Base-by-base conservation (phyloP, 2,888 invertebrate species). In the Oscheius sp. region DNA sequence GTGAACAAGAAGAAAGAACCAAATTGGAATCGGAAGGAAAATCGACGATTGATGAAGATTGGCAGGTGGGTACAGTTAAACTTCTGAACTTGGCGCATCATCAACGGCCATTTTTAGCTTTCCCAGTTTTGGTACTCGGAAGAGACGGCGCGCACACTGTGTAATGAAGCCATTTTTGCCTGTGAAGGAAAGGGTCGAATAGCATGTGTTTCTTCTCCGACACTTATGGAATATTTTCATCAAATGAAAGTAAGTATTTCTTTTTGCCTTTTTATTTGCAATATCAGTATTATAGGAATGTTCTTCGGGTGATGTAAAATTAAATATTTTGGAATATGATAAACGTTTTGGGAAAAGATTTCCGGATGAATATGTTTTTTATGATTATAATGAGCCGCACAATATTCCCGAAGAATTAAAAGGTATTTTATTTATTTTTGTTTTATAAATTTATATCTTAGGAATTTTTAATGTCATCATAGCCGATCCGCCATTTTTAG, bases 81-180 rank as follows among this genome's bases (percentile, higher is more conserved):
- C 43, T 18, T 72, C 16, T 27, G 43, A 46, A 58, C 41, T 21
- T 64, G 35, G 9, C 35, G 35, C 35, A 56, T 46, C 56, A 43
- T 53, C 35, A 73, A 23, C 6, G 55, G 83, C 69, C 76, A 89
- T 41, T 84, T 82, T 96, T 95, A 97, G 94, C 90, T 97, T 52
- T 96, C 96, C 88, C 97, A 97, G 90, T 97, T 98, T 91, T 98
- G 97, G 97, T 98, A 98, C 88, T 93, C 93, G 86, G 93, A 94
- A 52, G 89, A 91, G 2, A 97, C 97, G 0, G 93, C 94, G 53
- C 56, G 71, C 46, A 75, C 70, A 16, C 41, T 81, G 23, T 78
- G 78, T 18, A 29, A 58, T 2, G 80, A 81, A 73, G 72, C 70
- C 1, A 59, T 79, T 43, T 35, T 73, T 6, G 76, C 75, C n/a